Conservation (phyloP, 2,888 invertebrate genomes). For the Mechanitis mazaeus region DNA sequence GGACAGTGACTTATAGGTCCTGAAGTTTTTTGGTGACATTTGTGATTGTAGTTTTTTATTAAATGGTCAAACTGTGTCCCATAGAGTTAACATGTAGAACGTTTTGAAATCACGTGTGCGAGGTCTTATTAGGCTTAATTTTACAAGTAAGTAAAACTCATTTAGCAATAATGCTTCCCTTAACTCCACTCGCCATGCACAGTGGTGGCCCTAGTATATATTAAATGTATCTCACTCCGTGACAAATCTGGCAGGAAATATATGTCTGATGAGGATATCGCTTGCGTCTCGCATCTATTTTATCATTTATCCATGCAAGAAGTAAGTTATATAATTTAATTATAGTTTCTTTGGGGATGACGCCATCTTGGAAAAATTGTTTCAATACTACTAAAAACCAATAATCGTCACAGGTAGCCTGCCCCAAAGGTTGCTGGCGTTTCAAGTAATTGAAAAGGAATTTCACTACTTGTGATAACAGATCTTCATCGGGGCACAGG, state of each 20-base stretch:
- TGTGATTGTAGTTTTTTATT: too few species aligned
- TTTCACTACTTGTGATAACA: slow-evolving; percentile 60
- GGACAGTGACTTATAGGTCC: too few species aligned
- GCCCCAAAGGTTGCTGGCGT: slow-evolving; percentile 56
- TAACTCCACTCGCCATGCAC: too few species aligned
- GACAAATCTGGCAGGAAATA: slow-evolving; percentile 51
- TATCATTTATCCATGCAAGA: slow-evolving; percentile 46
- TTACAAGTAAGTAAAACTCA: too few species aligned
- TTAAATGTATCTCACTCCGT: slow-evolving; percentile 47
- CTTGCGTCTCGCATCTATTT: slow-evolving; percentile 43
- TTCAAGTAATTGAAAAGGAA: slow-evolving; percentile 67
- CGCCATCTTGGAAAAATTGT: slow-evolving; percentile 67
- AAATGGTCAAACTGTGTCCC: too few species aligned
- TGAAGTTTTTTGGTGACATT: too few species aligned
- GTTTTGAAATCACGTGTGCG: too few species aligned
- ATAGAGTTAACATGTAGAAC: too few species aligned
- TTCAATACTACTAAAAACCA: slow-evolving; percentile 54
- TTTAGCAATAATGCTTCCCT: too few species aligned
- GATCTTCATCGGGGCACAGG: slow-evolving; percentile 61
- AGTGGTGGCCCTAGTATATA: too few species aligned
- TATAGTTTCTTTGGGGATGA: slow-evolving; percentile 55
- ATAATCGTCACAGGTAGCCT: slow-evolving; percentile 49
- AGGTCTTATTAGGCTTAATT: too few species aligned
- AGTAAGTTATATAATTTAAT: slow-evolving; percentile 51
- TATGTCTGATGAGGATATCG: slow-evolving; percentile 49